Base-by-base conservation (phyloP, 1,140 invertebrate species). In the Drosophila micromelanica region DNA sequence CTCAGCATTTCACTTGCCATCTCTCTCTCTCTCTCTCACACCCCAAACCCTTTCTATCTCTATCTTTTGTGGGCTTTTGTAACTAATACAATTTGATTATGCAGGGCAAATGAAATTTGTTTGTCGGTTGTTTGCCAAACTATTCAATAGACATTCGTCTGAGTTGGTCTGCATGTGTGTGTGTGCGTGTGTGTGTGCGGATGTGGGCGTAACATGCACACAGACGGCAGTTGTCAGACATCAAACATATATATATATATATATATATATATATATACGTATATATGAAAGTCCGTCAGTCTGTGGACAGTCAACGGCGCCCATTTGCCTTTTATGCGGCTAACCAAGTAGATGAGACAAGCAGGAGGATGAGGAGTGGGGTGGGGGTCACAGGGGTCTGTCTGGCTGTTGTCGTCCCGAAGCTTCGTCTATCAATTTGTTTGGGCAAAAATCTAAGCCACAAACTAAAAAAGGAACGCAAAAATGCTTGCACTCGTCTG, bases 71-170 rank as follows among this genome's bases (percentile, higher is more conserved):
- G 60, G 51, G 69, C 74, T 60, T 81, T 81, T 82, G 79, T 74
- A 74, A 82, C 74, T 82, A 82, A 82, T 82, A 73, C 79, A 81
- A 82, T 82, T 82, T 78, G 74, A 82, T 82, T 81, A 81, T 71
- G 78, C 46, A 71, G 73, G 62, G 67, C 78, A 78, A 82, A 82
- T 82, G 74, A 82, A 81, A 82, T 82, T 82, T 82, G 79, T 82
- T 82, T 82, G 79, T 65, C 73, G 78, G 78, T 82, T 82, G 79
- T 81, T 77, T 81, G 79, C 78, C 74, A 70, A 81, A 81, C 78
- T 81, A 81, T 81, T 76, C 74, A 67, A 74, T 81, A 62, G 72
- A 70, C 43, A 57, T 60, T 55, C 70, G 45, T 67, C 42, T 59
- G 54, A 37, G 52, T 17, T 52, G 12, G 38, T 6, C 38, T 49